Base-by-base conservation (phyloP, 2,888 invertebrate genomes). In the Paralinhomoeus sp. region DNA sequence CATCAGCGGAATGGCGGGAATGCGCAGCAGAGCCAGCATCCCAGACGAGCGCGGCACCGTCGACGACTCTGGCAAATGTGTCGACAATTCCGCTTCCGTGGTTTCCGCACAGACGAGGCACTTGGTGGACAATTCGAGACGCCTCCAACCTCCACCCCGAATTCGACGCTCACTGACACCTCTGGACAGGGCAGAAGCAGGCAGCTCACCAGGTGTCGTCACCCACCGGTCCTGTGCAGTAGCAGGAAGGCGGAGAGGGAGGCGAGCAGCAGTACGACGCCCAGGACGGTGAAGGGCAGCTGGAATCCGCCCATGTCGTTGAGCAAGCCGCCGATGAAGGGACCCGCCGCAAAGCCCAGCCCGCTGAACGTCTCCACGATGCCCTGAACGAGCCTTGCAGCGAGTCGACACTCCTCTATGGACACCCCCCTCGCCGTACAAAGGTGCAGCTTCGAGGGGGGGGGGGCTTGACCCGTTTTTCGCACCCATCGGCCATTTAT, bases 261-360 rank as follows among this genome's bases (percentile, higher is more conserved):
- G 3, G 41, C 40, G 7, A 45, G n/a, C 2, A 45, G 7, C 1
- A 82, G 67, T 0, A 76, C 69, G 1, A 73, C 72, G 1, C 83
- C 83, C 49, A 81, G 71, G 1, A 80, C 75, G 0, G 75, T 77
- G 56, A 84, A 84, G 0, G 83, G 83, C 3, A 79, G 69, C 0
- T 74, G 72, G 60, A 77, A 83, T 0, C 81, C 81, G 2, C 80
- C 81, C 12, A 74, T 56, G 59, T 75, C 15, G 22, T 23, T 36
- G 1, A 87, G 68, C 1, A 78, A 76, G 1, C 84, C 84, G 1
- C 87, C 87, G 13, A 87, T 72, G 0, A 80, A 80, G 0, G 87
- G 87, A 0, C 87, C 87, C 1, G 81, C 79, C 46, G 85, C 84
- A 45, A 85, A 71, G 74, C 87, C 55, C 74, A 72, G 51, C 0